phyloP scores from a whole-genome alignment of 2,888 invertebrate species.

The Cephus pygmeus region DNA sequence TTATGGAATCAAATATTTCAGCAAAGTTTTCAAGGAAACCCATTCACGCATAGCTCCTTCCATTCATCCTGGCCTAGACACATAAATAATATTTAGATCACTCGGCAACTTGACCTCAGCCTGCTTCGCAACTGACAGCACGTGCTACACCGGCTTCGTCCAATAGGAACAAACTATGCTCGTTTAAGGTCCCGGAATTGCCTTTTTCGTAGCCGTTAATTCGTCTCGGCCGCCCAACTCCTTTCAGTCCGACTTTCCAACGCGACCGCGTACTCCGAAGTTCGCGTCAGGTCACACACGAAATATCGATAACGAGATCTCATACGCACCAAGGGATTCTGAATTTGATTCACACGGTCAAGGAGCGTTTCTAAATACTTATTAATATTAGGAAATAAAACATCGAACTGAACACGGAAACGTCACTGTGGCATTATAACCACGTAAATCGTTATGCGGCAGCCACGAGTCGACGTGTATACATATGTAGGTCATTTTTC shows the following conservation, averaged over 20 bases:
- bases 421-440: background rate
- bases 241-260: background rate
- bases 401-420: background rate
- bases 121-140: background rate
- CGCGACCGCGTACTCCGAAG: background rate
- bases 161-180: background rate
- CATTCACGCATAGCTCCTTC: conserved; percentile 30
- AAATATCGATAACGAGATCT: background rate
- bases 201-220: background rate
- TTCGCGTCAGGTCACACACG: background rate
- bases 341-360: background rate
- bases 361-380: background rate
- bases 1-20: conserved; percentile 31
- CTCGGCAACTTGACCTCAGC: conserved; percentile 1
- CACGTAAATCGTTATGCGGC: background rate
- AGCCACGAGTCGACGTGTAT: background rate
- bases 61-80: conserved; percentile 21
- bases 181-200: background rate
- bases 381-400: background rate
- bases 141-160: background rate
- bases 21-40: conserved; percentile 26
- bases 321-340: background rate
- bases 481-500: background rate
- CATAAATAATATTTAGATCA: conserved; percentile 6
- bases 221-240: background rate